Conservation (phyloP, 2,797 vertebrate species). For the Eulemur coronatus region DNA sequence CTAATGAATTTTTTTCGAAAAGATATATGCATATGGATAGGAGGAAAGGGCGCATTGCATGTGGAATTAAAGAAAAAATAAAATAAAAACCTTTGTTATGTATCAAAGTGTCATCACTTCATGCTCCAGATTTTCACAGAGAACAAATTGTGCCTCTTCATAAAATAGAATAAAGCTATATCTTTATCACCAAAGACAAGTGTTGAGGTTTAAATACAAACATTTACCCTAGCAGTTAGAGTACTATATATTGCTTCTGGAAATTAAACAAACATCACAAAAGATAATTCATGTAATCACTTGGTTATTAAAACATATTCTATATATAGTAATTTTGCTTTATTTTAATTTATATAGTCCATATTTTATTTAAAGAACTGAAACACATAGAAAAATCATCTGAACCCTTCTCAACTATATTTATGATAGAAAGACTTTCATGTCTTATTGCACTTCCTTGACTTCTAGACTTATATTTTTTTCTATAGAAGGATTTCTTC, state of each 20-base stretch:
- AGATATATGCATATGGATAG: background rate
- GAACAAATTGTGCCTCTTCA: background rate
- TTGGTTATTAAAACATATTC: background rate
- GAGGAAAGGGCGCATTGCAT: background rate
- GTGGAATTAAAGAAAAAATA: background rate
- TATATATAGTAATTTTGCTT: background rate
- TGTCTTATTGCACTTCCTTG: background rate
- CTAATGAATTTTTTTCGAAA: background rate
- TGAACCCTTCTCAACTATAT: background rate
- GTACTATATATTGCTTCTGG: background rate
- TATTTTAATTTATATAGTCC: background rate
- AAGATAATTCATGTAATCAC: background rate
- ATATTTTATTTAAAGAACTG: background rate
- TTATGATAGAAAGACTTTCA: background rate
- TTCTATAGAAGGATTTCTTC: background rate
- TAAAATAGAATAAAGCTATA: background rate
- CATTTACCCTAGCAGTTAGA: background rate
- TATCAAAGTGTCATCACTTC: background rate
- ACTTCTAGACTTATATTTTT: background rate
- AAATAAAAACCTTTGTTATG: background rate
- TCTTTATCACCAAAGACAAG: background rate
- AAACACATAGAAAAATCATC: background rate
- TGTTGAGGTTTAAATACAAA: background rate
- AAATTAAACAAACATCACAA: background rate
- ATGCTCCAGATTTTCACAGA: background rate